These are phyloP conservation scores for Halcyon malimbica DNA, from an alignment of 2,113 vertebrate species.

Conservation along the genomic window DNA sequence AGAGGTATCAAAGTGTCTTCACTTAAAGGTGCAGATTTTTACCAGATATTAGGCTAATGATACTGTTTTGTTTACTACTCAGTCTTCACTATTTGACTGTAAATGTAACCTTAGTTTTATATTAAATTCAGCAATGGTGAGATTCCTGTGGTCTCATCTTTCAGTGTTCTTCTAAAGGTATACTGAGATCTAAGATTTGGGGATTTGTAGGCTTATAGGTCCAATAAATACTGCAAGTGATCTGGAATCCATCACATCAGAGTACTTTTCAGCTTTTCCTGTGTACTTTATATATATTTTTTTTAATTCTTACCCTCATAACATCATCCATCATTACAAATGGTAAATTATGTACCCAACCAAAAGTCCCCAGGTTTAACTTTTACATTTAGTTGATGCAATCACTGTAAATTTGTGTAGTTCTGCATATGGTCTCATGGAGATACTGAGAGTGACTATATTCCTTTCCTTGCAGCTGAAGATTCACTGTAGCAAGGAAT, in stretches of 20 bases:
- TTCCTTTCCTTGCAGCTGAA: neutral
- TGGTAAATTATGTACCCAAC: too few species aligned
- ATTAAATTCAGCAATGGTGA: neutral
- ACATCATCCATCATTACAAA: neutral
- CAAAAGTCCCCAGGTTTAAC: neutral
- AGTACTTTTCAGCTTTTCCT: neutral
- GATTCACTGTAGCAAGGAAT: neutral
- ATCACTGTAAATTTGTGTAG: neutral
- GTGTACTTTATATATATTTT: neutral
- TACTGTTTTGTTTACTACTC: neutral
- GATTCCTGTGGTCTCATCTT: neutral
- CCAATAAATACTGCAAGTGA: neutral
- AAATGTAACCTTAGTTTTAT: neutral
- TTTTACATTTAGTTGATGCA: neutral
- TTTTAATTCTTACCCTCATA: neutral
- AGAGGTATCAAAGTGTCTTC: neutral
- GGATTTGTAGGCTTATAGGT: neutral
- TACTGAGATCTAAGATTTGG: neutral
- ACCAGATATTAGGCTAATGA: neutral
- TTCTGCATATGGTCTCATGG: neutral
- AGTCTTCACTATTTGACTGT: neutral
- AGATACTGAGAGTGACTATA: neutral
- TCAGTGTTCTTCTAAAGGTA: neutral
- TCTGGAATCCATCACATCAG: neutral
- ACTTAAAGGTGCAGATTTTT: neutral